These are phyloP conservation scores for Hemiscyllium ocellatum DNA, from an alignment of 2,113 vertebrate genomes.

Conservation along the genomic window DNA sequence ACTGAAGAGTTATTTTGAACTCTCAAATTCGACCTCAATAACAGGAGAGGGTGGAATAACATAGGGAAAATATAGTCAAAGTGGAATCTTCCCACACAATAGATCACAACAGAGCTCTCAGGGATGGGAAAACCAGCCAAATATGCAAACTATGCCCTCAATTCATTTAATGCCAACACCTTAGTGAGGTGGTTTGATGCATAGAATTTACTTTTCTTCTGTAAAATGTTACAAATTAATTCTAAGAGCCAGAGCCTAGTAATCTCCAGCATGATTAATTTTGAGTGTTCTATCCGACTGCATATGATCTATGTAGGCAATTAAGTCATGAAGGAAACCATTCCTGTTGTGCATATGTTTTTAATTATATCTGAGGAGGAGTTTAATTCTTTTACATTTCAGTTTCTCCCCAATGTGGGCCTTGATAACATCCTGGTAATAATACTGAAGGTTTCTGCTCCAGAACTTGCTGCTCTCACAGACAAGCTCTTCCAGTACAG, in stretches of 20 bases:
- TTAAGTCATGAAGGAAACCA: background rate
- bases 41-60: background rate
- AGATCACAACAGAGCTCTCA: background rate
- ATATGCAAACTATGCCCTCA: background rate
- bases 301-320: background rate
- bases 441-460: too few species aligned
- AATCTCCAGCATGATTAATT: background rate
- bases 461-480: too few species aligned
- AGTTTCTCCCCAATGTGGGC: background rate
- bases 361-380: background rate
- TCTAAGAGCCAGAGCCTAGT: background rate
- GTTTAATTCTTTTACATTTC: background rate
- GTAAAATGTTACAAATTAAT: background rate
- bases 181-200: background rate
- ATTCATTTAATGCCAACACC: background rate
- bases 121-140: background rate
- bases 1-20: background rate
- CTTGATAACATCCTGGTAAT: too few species aligned
- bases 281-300: background rate
- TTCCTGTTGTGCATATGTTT: background rate
- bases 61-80: background rate
- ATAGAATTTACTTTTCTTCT: background rate
- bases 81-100: background rate
- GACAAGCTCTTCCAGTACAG: too few species aligned
- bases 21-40: background rate